phyloP scores from a whole-genome alignment of 2,888 invertebrate species.

The Tetheella fluctuosa region DNA sequence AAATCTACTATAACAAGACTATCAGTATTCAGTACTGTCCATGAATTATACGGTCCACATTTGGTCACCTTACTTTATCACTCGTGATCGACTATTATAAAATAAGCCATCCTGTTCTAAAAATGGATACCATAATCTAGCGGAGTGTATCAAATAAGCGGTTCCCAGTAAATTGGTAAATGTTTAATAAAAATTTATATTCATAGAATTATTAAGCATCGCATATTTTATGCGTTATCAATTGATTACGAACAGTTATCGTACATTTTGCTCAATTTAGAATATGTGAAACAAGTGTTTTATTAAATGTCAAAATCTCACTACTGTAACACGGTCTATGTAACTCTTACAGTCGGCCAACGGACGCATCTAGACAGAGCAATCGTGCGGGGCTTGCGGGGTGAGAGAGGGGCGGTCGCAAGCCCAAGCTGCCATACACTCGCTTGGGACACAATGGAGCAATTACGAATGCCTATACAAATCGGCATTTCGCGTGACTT shows the following conservation, averaged over 20 bases:
- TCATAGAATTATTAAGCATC: constrained; percentile 36
- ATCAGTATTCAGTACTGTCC: constrained; percentile 30
- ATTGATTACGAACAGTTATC: constrained; percentile 50
- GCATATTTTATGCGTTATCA: constrained; percentile 47
- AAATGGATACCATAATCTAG: constrained; percentile 17
- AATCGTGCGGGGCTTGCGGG: too few relatives aligned
- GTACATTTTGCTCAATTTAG: constrained; percentile 15
- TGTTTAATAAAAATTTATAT: constrained; percentile 43
- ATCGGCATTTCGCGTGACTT: too few relatives aligned
- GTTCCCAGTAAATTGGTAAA: constrained; percentile 31
- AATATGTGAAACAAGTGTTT: too few relatives aligned
- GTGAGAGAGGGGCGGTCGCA: too few relatives aligned
- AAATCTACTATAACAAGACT: constrained; percentile 8
- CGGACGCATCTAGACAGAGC: too few relatives aligned
- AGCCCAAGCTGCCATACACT: too few relatives aligned
- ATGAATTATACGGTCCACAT: constrained; percentile 30
- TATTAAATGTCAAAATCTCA: too few relatives aligned
- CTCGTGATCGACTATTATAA: constrained; percentile 34
- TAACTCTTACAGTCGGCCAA: too few relatives aligned
- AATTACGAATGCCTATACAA: too few relatives aligned
- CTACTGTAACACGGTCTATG: too few relatives aligned
- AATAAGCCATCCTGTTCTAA: constrained; percentile 27
- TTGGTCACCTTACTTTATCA: constrained; percentile 41
- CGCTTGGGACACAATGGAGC: too few relatives aligned
- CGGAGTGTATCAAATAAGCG: constrained; percentile 19